phyloP scores from a whole-genome alignment of 2,113 vertebrate genomes.

The Tachysurus vachellii region DNA sequence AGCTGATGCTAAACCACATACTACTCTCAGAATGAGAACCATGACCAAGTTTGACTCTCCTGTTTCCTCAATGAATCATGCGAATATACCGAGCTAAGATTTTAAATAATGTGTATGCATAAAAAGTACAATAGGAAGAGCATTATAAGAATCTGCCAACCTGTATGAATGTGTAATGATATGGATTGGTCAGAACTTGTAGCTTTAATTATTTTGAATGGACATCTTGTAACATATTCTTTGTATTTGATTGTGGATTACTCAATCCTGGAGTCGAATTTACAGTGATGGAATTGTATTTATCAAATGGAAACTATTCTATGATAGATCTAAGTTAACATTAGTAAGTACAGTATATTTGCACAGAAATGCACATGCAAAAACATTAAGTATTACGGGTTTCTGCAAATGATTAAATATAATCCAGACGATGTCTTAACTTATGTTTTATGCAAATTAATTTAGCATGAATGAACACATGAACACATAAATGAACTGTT shows the following conservation, averaged over 20 bases:
- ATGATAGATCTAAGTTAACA: not conserved
- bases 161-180: not conserved
- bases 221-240: not conserved
- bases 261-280: not conserved
- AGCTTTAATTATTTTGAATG: no score
- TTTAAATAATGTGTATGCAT: not conserved
- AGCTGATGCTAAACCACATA: slow-evolving; percentile 13
- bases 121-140: not conserved
- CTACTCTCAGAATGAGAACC: not conserved
- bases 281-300: not conserved
- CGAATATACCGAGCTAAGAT: not conserved
- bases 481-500: not conserved
- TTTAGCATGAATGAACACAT: not conserved
- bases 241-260: not conserved
- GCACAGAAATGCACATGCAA: not conserved
- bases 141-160: not conserved
- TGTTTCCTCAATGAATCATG: not conserved
- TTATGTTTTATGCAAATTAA: not conserved
- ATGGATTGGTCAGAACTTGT: not conserved
- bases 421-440: not conserved
- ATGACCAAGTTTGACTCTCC: not conserved
- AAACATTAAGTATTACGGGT: not conserved
- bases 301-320: not conserved
- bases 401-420: not conserved
- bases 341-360: not conserved